A percentile compares a stretch with the other conserved stretches of the same genome.
Conservation (phyloP, 2,113 vertebrate species). For the Bambusicola thoracicus region DNA sequence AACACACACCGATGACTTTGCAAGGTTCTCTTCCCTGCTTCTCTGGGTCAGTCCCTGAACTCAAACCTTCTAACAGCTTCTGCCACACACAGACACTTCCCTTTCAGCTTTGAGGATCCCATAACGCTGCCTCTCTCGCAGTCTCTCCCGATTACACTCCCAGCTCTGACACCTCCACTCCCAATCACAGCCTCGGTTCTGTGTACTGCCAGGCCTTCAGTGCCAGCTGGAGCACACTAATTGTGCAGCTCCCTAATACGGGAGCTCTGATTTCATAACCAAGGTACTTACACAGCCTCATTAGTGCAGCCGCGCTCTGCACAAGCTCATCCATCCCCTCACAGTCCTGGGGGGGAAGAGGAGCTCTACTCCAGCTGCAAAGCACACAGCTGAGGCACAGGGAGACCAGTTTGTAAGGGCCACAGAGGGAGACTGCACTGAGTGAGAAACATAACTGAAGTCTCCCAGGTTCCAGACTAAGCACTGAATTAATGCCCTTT, state of each 20-base stretch:
- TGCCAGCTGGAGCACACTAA: rapidly evolving
- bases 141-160: not conserved
- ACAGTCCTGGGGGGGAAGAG: not conserved
- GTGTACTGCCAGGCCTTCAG: not conserved
- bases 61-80: not conserved
- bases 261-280: not conserved
- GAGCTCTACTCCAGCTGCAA: not conserved
- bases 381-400: not conserved
- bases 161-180: not conserved
- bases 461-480: not conserved
- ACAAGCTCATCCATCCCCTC: not conserved
- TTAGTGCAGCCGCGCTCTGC: not conserved
- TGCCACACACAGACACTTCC: not conserved
- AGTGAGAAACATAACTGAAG: not conserved
- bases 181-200: rapidly evolving
- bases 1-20: not conserved
- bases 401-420: not conserved
- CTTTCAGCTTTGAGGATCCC: not conserved
- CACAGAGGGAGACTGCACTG: not conserved
- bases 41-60: not conserved
- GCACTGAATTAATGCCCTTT: not conserved
- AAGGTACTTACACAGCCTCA: not conserved
- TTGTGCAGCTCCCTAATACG: rapidly evolving
- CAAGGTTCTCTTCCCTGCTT: not conserved
- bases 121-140: not conserved